Base-by-base conservation (phyloP, 2,113 vertebrate species). In the Misgurnus mizolepis region DNA sequence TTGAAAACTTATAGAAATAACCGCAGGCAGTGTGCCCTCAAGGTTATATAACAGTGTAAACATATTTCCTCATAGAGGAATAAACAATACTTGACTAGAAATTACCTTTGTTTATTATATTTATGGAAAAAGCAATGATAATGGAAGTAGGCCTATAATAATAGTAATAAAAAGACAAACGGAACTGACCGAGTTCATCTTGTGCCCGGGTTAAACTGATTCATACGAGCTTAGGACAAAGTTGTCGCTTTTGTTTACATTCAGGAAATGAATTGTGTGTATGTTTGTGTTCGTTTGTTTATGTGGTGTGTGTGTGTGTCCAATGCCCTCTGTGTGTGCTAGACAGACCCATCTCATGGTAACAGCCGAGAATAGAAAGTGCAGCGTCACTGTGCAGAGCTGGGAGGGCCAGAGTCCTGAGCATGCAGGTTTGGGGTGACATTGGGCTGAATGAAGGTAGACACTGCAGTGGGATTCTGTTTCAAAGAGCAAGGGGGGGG, bases 321-420 rank as follows among this genome's bases (percentile, higher is more conserved):
- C 47, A 7, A 1, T 80, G 74, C 62, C 79, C 73, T 78, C 70
- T 61, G 47, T 70, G 65, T 79, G 65, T 79, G 11, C 50, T 67
- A 75, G 71, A 79, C 60, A 69, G 75, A 73, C 78, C 58, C 67
- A 34, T 66, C 71, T 79, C 17, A 68, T 79, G 73, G 61, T 80
- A 76, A 77, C 78, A 85, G 78, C 78, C 78, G 73, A 83, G 69
- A 85, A 85, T 85, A 85, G 84, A 85, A 85, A 80, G 47, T 80
- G 84, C 84, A 41, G 27, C 41, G 74, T 85, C 84, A 85, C 68
- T 73, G 84, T 43, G 56, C 74, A 5, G 18, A 64, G 74, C 61
- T 73, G 64, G 70, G 56, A 61, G 78, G 56, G 53, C 47, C 17
- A 18, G 83, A 65, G 34, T 68, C 10, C 60, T 78, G 67, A 78